These are phyloP conservation scores for Subacronicta megacephala DNA, from an alignment of 2,888 invertebrate species.

Conservation along the genomic window DNA sequence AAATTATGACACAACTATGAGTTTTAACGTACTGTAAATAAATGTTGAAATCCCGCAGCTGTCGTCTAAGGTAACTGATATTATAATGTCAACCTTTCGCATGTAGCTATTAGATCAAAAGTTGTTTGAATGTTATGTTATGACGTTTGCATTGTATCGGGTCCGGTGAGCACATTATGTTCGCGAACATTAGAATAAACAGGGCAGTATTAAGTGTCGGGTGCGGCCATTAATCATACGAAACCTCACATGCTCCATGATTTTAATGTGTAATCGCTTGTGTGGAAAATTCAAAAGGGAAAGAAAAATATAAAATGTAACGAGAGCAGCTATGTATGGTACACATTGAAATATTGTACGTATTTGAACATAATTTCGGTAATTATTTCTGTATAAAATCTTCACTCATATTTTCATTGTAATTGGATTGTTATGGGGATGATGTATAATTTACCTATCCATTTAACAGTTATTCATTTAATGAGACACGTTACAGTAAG, in stretches of 20 bases:
- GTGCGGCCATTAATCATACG: conserved; percentile 70
- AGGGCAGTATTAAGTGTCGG: conserved; percentile 66
- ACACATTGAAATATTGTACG: conserved; percentile 39
- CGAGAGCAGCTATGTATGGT: conserved; percentile 46
- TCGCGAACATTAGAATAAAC: conserved; percentile 66
- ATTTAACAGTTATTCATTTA: neutral
- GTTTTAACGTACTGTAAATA: conserved; percentile 25
- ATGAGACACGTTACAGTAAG: conserved; percentile 4
- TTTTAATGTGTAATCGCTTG: conserved; percentile 68
- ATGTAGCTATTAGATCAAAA: conserved; percentile 34
- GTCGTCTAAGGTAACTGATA: conserved; percentile 1
- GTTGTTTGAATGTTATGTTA: conserved; percentile 29
- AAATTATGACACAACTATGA: conserved; percentile 12
- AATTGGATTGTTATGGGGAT: conserved; percentile 17
- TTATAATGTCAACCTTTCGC: conserved; percentile 39
- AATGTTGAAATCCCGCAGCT: conserved; percentile 11
- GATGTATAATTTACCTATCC: conserved; percentile 1
- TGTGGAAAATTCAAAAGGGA: conserved; percentile 66
- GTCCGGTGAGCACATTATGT: conserved; percentile 54
- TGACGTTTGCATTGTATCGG: conserved; percentile 33
- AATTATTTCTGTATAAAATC: conserved; percentile 53
- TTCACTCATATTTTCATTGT: conserved; percentile 32
- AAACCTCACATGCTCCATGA: conserved; percentile 63
- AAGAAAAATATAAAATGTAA: conserved; percentile 44
- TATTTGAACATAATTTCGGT: conserved; percentile 23